Percentiles rank a stretch among this genome's conserved stretches.
Conservation (phyloP, 1,140 invertebrate genomes). For the Neelides sp. region DNA sequence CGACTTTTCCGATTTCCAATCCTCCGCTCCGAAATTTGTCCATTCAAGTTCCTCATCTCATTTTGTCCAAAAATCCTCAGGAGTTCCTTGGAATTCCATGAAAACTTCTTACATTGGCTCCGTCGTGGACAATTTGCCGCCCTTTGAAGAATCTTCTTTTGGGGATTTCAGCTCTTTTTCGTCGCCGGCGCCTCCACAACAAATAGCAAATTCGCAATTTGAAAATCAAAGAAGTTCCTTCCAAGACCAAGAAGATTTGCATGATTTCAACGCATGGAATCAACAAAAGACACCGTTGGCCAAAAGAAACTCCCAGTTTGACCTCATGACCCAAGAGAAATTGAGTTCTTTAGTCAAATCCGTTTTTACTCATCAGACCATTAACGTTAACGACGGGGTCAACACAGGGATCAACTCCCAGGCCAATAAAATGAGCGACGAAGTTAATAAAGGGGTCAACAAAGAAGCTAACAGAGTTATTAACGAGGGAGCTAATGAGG, state of each 20-base stretch:
- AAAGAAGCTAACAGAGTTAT: background rate
- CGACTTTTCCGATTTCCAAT: constrained; percentile 18
- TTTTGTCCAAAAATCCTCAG: no score
- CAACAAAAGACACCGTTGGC: background rate
- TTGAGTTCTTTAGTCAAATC: constrained; percentile 15
- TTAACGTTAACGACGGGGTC: background rate
- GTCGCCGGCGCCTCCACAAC: no score
- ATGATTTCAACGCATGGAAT: background rate
- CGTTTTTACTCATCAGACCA: constrained; percentile 6
- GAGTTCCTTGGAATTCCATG: background rate
- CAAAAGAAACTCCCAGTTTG: background rate
- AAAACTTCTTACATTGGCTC: constrained; percentile 14
- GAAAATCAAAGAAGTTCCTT: background rate
- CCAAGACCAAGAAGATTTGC: background rate
- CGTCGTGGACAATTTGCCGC: background rate
- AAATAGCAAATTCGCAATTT: background rate
- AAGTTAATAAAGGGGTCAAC: background rate
- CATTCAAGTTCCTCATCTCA: background rate
- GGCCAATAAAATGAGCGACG: no score
- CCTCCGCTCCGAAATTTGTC: background rate
- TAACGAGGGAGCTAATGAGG: background rate
- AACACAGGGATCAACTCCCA: background rate
- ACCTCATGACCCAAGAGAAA: no score
- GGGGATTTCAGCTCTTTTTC: constrained; percentile 4
- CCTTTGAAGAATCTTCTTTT: constrained; percentile 5